Conservation (phyloP, 2,888 invertebrate species). For the Cremastobaeus sp. region DNA sequence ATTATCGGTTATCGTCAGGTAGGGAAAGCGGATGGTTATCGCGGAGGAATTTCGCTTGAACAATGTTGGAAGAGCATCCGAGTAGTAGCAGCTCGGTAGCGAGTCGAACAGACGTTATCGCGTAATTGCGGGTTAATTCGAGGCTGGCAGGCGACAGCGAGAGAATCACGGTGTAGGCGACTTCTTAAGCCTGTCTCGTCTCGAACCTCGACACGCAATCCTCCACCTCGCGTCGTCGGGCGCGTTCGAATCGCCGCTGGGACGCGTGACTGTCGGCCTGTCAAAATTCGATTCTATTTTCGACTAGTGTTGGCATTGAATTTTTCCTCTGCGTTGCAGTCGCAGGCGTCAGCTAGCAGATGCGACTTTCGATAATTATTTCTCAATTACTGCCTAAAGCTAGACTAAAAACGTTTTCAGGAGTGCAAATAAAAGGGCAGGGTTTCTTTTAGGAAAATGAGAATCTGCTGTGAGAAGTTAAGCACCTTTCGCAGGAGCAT, state of each 20-base stretch:
- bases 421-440: too few species aligned
- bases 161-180: conserved; percentile 71
- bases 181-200: conserved; percentile 59
- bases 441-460: too few species aligned
- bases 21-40: conserved; percentile 31
- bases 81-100: conserved; percentile 53
- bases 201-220: conserved; percentile 57
- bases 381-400: too few species aligned
- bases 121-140: conserved; percentile 76
- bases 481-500: too few species aligned
- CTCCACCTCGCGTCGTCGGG: conserved; percentile 49
- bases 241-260: conserved; percentile 40
- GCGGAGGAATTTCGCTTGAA: conserved; percentile 27
- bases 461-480: too few species aligned
- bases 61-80: conserved; percentile 28
- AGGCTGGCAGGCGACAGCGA: conserved; percentile 68
- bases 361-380: not conserved
- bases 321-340: conserved; percentile 40
- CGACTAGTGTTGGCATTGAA: conserved; percentile 43
- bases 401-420: too few species aligned
- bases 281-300: conserved; percentile 58
- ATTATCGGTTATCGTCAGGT: conserved; percentile 36
- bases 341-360: not conserved
- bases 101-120: conserved; percentile 67
- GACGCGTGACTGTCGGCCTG: conserved; percentile 53